A percentile compares a stretch with the other conserved stretches of the same genome.
Evolutionary conservation across 2,888 invertebrate genomes (phyloP).

Genomic region (Caenorhabditis drosophilae): DNA sequence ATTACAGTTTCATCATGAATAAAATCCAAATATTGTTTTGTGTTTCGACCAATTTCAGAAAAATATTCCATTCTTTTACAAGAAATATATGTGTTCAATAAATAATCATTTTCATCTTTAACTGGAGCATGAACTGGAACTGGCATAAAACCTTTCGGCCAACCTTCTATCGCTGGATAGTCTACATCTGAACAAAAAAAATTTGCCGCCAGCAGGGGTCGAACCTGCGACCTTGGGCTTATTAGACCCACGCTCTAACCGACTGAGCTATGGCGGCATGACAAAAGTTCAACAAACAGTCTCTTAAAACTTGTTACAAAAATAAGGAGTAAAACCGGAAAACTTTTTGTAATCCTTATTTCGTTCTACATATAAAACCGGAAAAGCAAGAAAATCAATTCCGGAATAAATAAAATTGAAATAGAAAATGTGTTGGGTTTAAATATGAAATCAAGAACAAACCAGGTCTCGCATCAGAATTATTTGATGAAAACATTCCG

Average conservation of each 20-base stretch:
- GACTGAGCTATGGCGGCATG: slow-evolving; percentile 69
- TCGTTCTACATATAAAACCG: too few species aligned
- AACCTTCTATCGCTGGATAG: slow-evolving; percentile 7
- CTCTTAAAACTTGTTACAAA: too few species aligned
- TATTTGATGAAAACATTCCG: slow-evolving; percentile 9
- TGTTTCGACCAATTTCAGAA: not conserved
- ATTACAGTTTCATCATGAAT: too few species aligned
- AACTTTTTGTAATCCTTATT: too few species aligned
- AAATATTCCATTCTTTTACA: slow-evolving; percentile 12
- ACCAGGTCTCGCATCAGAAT: not conserved
- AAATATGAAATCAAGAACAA: not conserved
- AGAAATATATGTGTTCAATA: slow-evolving; percentile 7
- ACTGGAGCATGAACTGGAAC: not conserved
- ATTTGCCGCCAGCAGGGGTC: slow-evolving; percentile 66
- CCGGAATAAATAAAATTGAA: too few species aligned
- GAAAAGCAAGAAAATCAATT: too few species aligned
- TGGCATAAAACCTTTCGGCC: slow-evolving; percentile 8
- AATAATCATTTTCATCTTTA: not conserved
- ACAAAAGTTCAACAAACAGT: too few species aligned
- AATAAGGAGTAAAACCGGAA: too few species aligned
- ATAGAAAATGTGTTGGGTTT: too few species aligned
- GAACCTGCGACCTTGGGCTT: slow-evolving; percentile 68
- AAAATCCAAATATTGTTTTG: too few species aligned
- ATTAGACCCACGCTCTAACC: slow-evolving; percentile 69
- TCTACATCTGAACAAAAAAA: slow-evolving; percentile 34